Conservation (phyloP, 2,113 vertebrate species). For the Herpetotheres cachinnans region DNA sequence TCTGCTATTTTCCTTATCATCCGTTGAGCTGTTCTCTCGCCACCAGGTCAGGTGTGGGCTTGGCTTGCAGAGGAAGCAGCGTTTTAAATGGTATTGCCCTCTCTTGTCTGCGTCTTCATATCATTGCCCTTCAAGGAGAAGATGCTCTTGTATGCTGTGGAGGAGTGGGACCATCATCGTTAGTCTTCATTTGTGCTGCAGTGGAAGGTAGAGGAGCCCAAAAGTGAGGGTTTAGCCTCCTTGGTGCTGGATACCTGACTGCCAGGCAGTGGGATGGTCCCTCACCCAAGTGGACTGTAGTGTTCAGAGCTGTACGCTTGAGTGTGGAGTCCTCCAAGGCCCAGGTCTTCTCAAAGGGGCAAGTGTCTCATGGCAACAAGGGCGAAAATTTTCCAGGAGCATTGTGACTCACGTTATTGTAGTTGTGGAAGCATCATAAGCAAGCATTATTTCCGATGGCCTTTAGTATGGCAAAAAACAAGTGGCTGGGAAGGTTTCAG, state of each 20-base stretch:
- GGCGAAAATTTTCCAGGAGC: neutral
- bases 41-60: conserved; percentile 49
- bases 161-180: neutral
- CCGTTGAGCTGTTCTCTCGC: conserved; percentile 58
- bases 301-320: accelerated
- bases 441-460: neutral
- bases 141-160: neutral
- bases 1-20: conserved; percentile 76
- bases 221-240: neutral
- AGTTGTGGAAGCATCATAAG: neutral
- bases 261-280: neutral
- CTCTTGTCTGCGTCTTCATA: neutral
- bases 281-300: neutral
- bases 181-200: neutral
- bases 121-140: neutral
- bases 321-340: neutral
- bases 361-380: accelerated
- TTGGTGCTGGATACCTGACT: neutral
- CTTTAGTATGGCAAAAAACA: neutral
- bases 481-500: neutral
- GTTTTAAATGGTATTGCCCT: conserved; percentile 26
- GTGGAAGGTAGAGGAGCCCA: neutral
- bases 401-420: accelerated
- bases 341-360: neutral
- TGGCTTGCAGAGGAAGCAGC: conserved; percentile 26